phyloP scores from a whole-genome alignment of 2,797 vertebrate genomes.

The Mallotus villosus region DNA sequence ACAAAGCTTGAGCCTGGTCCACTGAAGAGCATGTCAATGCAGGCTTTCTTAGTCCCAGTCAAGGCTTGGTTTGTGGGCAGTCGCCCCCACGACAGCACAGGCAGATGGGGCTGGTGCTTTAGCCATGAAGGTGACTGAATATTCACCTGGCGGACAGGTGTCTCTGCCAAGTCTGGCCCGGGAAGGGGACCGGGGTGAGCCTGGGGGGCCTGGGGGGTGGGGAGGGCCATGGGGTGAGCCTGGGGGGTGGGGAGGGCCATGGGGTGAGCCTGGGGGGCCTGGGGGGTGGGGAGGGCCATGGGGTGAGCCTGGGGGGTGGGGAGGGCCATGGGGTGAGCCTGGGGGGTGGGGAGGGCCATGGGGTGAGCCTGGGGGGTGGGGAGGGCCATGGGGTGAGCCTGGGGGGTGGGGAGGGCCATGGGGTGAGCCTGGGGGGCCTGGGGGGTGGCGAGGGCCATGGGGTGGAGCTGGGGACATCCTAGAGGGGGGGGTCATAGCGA shows the following conservation, averaged over 20 bases:
- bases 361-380: conserved; percentile 50
- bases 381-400: conserved; percentile 53
- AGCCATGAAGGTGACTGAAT: conserved; percentile 43
- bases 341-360: too few relatives aligned
- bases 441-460: conserved; percentile 53
- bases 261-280: conserved; percentile 47
- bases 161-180: conserved; percentile 69
- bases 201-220: conserved; percentile 53
- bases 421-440: conserved; percentile 48
- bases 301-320: conserved; percentile 50
- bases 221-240: conserved; percentile 52
- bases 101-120: conserved; percentile 21
- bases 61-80: too few relatives aligned
- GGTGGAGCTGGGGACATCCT: conserved; percentile 51
- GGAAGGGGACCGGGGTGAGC: conserved; percentile 53
- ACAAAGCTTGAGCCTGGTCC: neutral
- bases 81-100: too few relatives aligned
- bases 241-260: conserved; percentile 51
- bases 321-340: conserved; percentile 53
- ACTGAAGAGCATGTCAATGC: conserved; percentile 12
- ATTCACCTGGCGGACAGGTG: conserved; percentile 74
- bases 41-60: too few relatives aligned
- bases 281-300: conserved; percentile 50
- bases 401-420: too few relatives aligned
- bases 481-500: conserved; percentile 56